These are phyloP conservation scores for Andrena bucephala DNA, from an alignment of 2,888 invertebrate species.

Conservation along the genomic window DNA sequence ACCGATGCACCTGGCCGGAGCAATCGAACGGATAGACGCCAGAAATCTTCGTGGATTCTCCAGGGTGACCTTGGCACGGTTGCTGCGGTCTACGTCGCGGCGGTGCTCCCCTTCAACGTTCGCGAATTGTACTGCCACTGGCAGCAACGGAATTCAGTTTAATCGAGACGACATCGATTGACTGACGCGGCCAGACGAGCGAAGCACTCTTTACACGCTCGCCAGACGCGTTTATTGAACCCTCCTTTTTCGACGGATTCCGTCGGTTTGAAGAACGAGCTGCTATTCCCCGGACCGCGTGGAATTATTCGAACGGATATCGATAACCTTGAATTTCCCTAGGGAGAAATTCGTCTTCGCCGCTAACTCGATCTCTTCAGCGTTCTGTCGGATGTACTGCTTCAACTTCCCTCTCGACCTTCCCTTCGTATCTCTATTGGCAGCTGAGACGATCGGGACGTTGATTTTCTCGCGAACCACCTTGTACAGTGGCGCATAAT, in stretches of 20 bases:
- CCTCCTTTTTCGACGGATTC: background rate
- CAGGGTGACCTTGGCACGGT: conserved; percentile 61
- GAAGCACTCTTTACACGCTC: conserved; percentile 15
- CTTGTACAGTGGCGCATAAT: background rate
- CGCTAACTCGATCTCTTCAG: background rate
- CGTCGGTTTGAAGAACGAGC: background rate
- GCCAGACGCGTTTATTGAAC: conserved; percentile 28
- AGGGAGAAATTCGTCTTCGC: background rate
- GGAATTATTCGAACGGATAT: background rate
- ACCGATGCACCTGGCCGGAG: conserved; percentile 25
- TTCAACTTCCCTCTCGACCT: background rate
- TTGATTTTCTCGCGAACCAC: background rate
- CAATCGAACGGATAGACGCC: conserved; percentile 27
- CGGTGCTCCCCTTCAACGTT: conserved; percentile 17
- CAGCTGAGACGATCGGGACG: background rate
- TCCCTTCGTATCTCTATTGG: background rate
- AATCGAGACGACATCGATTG: conserved; percentile 24
- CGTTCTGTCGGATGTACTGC: too few relatives aligned
- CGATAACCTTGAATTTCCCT: conserved; percentile 2
- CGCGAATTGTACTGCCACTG: conserved; percentile 23
- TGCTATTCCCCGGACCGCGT: background rate
- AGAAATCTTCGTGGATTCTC: conserved; percentile 38
- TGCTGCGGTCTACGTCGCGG: conserved; percentile 46
- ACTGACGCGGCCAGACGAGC: conserved; percentile 10
- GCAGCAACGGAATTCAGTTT: conserved; percentile 35